Evolutionary conservation across 2,797 vertebrate genomes (phyloP).

Genomic region (Clarias fuscus): DNA sequence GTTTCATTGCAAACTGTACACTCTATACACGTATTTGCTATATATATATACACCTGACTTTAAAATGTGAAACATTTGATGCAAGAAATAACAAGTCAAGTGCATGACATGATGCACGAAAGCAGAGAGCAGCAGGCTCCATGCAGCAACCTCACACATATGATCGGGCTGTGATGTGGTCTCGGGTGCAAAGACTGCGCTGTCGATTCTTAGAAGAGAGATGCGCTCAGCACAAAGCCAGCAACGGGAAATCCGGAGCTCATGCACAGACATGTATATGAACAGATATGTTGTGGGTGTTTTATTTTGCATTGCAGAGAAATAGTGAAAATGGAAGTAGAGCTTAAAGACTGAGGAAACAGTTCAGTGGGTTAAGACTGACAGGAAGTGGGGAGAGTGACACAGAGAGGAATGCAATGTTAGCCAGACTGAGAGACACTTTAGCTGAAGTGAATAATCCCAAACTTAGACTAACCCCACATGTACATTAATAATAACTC

Average conservation of each 20-base stretch:
- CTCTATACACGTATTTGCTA: not conserved
- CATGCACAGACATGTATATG: not conserved
- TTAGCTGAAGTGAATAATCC: not conserved
- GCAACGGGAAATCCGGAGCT: not conserved
- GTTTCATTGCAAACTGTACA: not conserved
- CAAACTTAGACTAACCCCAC: not conserved
- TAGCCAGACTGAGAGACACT: not conserved
- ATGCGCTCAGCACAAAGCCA: not conserved
- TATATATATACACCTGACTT: not conserved
- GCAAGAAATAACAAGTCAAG: not conserved
- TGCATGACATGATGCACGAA: not conserved
- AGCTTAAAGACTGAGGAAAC: not conserved
- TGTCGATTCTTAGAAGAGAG: not conserved
- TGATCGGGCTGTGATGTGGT: not conserved
- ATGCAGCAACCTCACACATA: not conserved
- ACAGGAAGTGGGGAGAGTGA: slow-evolving; percentile 9
- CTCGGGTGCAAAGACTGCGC: not conserved
- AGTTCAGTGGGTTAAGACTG: not conserved
- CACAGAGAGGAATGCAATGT: not conserved
- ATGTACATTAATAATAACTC: not conserved
- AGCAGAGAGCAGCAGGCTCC: not conserved
- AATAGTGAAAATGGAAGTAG: too few relatives aligned
- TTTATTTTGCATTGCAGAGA: not conserved
- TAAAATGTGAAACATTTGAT: not conserved
- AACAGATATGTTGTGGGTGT: not conserved